Percentiles rank a stretch among this genome's conserved stretches.
phyloP scores from a whole-genome alignment of 2,888 invertebrate genomes.

The Phalangium opilio region DNA sequence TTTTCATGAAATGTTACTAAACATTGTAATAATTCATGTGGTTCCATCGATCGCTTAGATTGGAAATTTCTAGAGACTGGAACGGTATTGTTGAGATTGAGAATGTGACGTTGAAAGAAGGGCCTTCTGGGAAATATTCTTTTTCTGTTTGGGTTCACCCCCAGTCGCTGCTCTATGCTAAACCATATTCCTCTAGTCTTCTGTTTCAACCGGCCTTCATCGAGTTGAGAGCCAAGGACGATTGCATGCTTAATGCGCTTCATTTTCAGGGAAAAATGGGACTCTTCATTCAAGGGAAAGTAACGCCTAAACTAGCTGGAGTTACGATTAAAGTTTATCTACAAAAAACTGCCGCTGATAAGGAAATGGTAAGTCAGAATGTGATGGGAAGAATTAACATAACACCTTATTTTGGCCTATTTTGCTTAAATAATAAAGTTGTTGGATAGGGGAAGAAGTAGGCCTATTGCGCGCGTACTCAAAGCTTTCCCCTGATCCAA shows the following conservation, averaged over 20 bases:
- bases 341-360: not conserved
- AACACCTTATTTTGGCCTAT: too few relatives aligned
- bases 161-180: conserved; percentile 15
- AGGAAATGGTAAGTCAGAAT: not conserved
- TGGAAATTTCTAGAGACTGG: too few relatives aligned
- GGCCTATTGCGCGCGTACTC: too few relatives aligned
- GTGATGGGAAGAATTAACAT: too few relatives aligned
- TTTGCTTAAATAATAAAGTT: too few relatives aligned
- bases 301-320: conserved; percentile 32
- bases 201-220: conserved; percentile 19
- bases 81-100: too few relatives aligned
- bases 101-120: too few relatives aligned
- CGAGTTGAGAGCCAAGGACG: conserved; percentile 24
- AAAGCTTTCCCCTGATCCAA: too few relatives aligned
- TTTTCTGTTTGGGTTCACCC: conserved; percentile 17
- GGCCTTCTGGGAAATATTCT: conserved; percentile 7
- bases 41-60: conserved; percentile 2
- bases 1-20: too few relatives aligned
- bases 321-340: conserved; percentile 30
- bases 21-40: conserved; percentile 25
- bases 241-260: conserved; percentile 50
- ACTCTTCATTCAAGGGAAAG: conserved; percentile 41
- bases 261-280: conserved; percentile 49
- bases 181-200: conserved; percentile 17
- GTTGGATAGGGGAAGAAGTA: too few relatives aligned